Conservation (phyloP, 2,797 vertebrate species). For the Pteronotus mesoamericanus region DNA sequence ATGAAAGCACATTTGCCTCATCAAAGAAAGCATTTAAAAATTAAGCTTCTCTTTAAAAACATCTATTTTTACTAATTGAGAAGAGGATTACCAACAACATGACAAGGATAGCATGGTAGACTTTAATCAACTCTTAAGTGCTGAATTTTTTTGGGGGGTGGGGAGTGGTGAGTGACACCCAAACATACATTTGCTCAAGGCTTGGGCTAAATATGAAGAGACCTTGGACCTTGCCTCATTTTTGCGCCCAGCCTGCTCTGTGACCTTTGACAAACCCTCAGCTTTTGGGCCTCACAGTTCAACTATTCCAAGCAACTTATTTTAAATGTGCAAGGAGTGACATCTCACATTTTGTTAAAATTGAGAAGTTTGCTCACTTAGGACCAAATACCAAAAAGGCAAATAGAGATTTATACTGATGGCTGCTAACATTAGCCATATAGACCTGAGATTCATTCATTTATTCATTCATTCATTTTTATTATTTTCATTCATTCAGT, state of each 20-base stretch:
- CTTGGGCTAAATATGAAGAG: neutral
- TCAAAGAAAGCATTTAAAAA: constrained; percentile 23
- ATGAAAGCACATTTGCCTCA: neutral
- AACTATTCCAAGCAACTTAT: neutral
- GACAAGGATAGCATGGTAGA: neutral
- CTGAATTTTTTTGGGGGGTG: neutral
- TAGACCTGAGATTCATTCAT: neutral
- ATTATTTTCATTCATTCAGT: neutral
- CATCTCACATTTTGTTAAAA: neutral
- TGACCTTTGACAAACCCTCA: neutral
- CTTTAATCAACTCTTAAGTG: constrained; percentile 24
- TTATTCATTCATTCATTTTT: neutral
- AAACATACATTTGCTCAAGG: neutral
- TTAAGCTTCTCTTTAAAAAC: constrained; percentile 36
- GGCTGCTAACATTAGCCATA: neutral
- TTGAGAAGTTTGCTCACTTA: neutral
- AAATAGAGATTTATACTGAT: neutral
- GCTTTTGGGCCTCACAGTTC: neutral
- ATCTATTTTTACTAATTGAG: constrained; percentile 15
- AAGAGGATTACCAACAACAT: neutral
- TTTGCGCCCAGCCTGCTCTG: neutral
- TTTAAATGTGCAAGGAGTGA: neutral
- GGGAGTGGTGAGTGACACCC: neutral
- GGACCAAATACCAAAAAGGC: neutral
- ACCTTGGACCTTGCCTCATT: neutral